Base-by-base conservation (phyloP, 2,113 vertebrate species). In the Apteryx mantelli region DNA sequence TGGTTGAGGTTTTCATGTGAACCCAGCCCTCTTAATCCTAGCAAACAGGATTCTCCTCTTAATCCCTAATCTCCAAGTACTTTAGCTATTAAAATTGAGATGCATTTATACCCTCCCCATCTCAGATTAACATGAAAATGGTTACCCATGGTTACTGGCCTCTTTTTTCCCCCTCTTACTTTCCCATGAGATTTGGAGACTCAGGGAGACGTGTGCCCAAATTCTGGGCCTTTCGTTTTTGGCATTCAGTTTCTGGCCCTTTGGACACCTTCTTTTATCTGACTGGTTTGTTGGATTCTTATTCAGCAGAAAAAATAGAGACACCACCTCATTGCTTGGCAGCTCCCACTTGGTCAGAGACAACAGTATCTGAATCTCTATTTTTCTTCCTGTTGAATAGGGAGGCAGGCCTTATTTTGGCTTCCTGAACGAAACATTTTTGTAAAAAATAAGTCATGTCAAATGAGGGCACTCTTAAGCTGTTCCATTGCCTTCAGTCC, bases 11-110 rank as follows among this genome's bases (percentile, higher is more conserved):
- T 98, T 98, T 97, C 74, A 92, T 94, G 53, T 92, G 92, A 97
- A 96, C 6, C 73, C 75, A 93, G 70, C 84, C 88, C 95, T 97
- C 63, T 93, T 97, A 97, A 97, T 97, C 90, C 96, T 93, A 89
- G 83, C 82, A 95, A 97, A 97, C 61, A 97, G 81, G 96, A 93
- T 95, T 97, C 88, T 92, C 71, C 21, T 93, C 77, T 94, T 97
- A 95, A 97, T 97, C 96, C 95, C 95, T 96, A 97, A 98, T 97
- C 92, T 93, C 65, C 4, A 20, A 95, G 65, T 97, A 91, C 84
- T 96, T 95, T 90, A 96, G 91, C 85, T 96, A 85, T 97, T 98
- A 97, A 97, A 97, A 88, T 94, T 96, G 95, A 97, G 95, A 90
- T 93, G 61, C 52, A 1, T 97, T 96, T 52, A 82, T 83, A 42